Evolutionary conservation across 2,113 vertebrate species (phyloP), one percentile per base, ranked within the genome.

Genomic region (Martes martes): DNA sequence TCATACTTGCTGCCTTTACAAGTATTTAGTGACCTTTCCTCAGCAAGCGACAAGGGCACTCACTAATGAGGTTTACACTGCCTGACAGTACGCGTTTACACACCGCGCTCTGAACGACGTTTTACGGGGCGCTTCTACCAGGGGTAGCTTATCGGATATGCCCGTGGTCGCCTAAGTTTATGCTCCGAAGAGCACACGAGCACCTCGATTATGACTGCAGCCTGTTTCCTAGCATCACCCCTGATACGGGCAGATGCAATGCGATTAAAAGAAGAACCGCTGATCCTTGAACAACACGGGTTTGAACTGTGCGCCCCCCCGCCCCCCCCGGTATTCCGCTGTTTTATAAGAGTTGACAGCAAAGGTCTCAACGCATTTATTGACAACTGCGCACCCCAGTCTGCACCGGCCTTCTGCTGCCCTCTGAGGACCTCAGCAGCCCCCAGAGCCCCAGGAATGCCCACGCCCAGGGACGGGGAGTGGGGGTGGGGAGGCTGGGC

Each of bases 301-400:
- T 42, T 74, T 74, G 71, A 42, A 19, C 36, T 26, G 21, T 3
- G 42, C 6, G 71, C 23, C 24, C 5, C 36, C 6, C 71, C 13
- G 23, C 39, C 23, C 24, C 5, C 36, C 6, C 71, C 13, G 23
- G 23, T 15, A 2, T 1, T 3, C 39, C 23, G 0, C 39, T 14
- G 42, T 74, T 74, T 42, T 45, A 1, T 3, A 74, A 74, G 71
- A 42, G 71, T 15, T 42, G 39, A 42, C 71, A 15, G 23, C 71
- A 74, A 42, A 26, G 42, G 39, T 5, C 71, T 26, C 24, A 26
- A 74, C 23, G 39, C 23, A 14, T 74, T 74, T 74, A 74, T 24
- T 26, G 13, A 42, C 71, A 42, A 42, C 39, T 26, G 71, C 2
- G 1, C 23, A 42, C 36, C 71, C 39, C 39, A 42, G 71, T 26